Evolutionary conservation across 2,888 invertebrate genomes (phyloP).

Genomic region (Lysandra coridon): DNA sequence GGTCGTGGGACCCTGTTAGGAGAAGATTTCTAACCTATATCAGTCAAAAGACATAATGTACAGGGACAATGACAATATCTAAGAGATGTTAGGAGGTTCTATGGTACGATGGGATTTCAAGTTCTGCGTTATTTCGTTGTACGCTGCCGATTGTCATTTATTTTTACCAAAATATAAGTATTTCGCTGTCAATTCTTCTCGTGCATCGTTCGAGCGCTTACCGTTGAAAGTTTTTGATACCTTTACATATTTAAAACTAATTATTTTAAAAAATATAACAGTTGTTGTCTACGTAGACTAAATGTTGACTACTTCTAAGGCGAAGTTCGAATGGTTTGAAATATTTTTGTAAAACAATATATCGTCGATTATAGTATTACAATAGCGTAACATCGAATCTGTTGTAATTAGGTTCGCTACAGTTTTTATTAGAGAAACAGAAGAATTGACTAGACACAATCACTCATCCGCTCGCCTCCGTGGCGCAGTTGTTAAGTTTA

Average conservation of each 20-base stretch:
- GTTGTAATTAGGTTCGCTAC: slow-evolving; percentile 30
- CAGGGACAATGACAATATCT: slow-evolving; percentile 77
- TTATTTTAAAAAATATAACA: slow-evolving; percentile 63
- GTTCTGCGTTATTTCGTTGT: slow-evolving; percentile 20
- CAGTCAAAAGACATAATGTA: slow-evolving; percentile 62
- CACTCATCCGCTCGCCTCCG: neutral
- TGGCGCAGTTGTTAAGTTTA: slow-evolving; percentile 24
- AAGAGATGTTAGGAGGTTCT: slow-evolving; percentile 48
- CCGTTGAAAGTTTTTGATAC: slow-evolving; percentile 65
- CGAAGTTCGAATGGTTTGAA: slow-evolving; percentile 52
- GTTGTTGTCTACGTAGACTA: slow-evolving; percentile 43
- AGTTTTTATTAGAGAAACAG: slow-evolving; percentile 29
- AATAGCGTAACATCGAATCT: slow-evolving; percentile 32
- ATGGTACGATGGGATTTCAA: slow-evolving; percentile 37
- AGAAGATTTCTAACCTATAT: slow-evolving; percentile 39
- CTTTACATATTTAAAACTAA: slow-evolving; percentile 70
- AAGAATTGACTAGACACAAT: slow-evolving; percentile 30
- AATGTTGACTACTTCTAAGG: slow-evolving; percentile 79
- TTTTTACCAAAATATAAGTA: slow-evolving; percentile 16
- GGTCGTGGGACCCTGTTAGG: slow-evolving; percentile 30
- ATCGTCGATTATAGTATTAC: slow-evolving; percentile 30
- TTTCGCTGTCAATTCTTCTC: slow-evolving; percentile 30
- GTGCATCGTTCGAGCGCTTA: slow-evolving; percentile 34
- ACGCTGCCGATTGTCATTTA: neutral
- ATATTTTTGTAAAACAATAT: slow-evolving; percentile 30